Conservation (phyloP, 1,140 invertebrate species). For the Aphis craccivora region DNA sequence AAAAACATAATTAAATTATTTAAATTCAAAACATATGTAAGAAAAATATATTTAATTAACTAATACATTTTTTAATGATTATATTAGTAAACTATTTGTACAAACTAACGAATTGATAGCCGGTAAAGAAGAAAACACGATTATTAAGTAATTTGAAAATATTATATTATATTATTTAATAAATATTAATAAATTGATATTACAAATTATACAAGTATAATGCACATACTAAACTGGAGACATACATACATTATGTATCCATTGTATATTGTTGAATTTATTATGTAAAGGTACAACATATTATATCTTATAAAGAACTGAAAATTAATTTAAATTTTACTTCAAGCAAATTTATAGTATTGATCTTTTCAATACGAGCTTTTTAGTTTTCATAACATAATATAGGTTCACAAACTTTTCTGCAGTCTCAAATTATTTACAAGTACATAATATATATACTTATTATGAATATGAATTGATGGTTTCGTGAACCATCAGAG, state of each 20-base stretch:
- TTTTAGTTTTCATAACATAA: background rate
- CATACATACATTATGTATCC: no score
- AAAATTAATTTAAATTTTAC: background rate
- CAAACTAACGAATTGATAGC: no score
- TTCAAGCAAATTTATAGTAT: background rate
- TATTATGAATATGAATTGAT: background rate
- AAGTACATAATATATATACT: background rate
- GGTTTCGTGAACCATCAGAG: background rate
- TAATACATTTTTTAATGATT: no score
- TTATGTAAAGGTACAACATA: no score
- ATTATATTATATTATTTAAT: background rate
- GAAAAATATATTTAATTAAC: no score
- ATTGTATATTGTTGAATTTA: no score
- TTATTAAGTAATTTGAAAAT: background rate
- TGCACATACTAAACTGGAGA: background rate
- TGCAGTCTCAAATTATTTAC: background rate
- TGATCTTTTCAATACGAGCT: background rate
- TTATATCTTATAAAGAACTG: no score
- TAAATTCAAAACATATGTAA: no score
- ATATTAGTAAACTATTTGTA: background rate
- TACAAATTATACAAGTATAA: background rate
- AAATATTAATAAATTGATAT: background rate
- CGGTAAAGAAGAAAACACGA: no score
- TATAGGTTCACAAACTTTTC: background rate
- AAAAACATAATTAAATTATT: no score